Evolutionary conservation across 2,113 vertebrate genomes (phyloP), one percentile per base, ranked within the genome.

Genomic region (Poecilia latipinna): DNA sequence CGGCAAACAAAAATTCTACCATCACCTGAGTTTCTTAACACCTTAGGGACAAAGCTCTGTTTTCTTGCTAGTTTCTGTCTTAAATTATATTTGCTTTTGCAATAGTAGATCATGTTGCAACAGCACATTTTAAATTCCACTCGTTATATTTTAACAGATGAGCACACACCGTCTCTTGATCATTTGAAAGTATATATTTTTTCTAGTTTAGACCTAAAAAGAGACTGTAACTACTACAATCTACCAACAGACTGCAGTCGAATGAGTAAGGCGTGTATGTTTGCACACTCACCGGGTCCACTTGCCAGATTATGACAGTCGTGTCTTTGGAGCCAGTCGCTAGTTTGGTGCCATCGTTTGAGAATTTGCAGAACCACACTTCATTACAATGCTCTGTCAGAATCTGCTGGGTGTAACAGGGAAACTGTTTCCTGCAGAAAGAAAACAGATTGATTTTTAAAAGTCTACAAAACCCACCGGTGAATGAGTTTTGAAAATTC

Each of bases 291-390:
- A 99, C 98, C 93, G 95, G 95, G 93, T 99, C 98, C 87, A 99
- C 97, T 93, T 99, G 97, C 98, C 98, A 99, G 92, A 99, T 94
- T 88, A 99, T 98, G 93, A 99, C 98, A 73, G 98, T 99, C 79
- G 98, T 98, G 91, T 99, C 98, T 94, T 99, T 99, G 84, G 98
- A 99, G 94, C 98, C 98, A 51, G 98, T 99, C 90, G 98, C 98
- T 91, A 99, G 94, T 94, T 98, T 99, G 93, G 97, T 99, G 95
- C 98, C 98, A 4, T 99, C 97, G 2, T 99, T 99, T 85, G 98
- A 99, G 93, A 99, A 99, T 89, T 99, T 99, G 94, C 98, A 99
- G 95, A 99, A 99, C 98, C 98, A 99, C 66, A 99, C 98, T 93
- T 99, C 98, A 61, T 99, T 99, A 94, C 98, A 99, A 92, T 99